A percentile compares a stretch with the other conserved stretches of the same genome.
phyloP scores from a whole-genome alignment of 2,113 vertebrate genomes.

The Chionodraco myersi region DNA sequence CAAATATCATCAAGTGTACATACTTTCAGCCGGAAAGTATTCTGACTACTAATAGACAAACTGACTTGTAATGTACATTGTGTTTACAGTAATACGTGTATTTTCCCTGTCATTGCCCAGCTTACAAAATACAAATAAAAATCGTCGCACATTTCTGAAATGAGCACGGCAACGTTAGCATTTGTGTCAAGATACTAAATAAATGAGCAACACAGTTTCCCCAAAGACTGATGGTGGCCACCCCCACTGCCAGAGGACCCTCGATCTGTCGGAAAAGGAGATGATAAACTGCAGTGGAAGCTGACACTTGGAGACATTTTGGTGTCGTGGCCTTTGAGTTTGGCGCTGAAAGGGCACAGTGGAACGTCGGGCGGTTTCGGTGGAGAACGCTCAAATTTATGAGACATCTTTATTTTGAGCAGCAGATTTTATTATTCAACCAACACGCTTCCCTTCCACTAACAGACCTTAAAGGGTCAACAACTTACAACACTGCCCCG shows the following conservation, averaged over 20 bases:
- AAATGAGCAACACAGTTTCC: background rate
- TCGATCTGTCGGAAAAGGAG: background rate
- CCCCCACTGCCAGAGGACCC: background rate
- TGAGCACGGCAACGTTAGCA: background rate
- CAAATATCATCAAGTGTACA: background rate
- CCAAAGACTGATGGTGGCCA: background rate
- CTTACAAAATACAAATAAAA: too few relatives aligned
- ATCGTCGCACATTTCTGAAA: background rate
- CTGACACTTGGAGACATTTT: background rate
- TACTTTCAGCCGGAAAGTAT: background rate
- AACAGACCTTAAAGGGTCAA: background rate
- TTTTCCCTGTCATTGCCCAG: too few relatives aligned
- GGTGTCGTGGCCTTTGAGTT: background rate
- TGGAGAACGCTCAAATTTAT: background rate
- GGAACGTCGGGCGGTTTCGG: slow-evolving; percentile 18
- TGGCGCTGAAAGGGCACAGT: background rate
- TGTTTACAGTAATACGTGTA: background rate
- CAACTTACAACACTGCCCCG: background rate
- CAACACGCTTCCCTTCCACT: background rate
- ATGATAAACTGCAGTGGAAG: background rate
- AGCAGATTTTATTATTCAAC: background rate
- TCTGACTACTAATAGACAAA: background rate
- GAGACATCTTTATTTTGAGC: background rate
- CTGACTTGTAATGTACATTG: background rate
- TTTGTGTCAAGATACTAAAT: background rate